A percentile compares a stretch with the other conserved stretches of the same genome.
Evolutionary conservation across 2,888 invertebrate genomes (phyloP).

Genomic region (Pseudococcus longispinus): DNA sequence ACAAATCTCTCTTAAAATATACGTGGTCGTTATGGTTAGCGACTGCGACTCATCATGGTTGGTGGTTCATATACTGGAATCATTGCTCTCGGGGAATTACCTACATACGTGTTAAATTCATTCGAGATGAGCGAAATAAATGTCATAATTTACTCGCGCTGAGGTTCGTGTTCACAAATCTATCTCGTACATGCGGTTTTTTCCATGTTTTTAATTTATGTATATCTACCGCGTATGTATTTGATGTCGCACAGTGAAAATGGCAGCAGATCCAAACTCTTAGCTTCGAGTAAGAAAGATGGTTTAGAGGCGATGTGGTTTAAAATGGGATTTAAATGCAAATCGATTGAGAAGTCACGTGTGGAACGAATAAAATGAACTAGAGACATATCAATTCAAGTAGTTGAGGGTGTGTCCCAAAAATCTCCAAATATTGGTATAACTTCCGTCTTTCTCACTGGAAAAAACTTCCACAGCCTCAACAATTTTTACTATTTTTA

Average conservation of each 20-base stretch:
- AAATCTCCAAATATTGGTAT: no score
- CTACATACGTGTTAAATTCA: constrained; percentile 12
- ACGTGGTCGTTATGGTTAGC: constrained; percentile 10
- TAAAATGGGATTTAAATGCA: background rate
- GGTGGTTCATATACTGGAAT: background rate
- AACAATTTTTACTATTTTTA: no score
- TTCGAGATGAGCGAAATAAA: constrained; percentile 1
- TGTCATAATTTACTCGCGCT: constrained; percentile 14
- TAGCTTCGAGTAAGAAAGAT: background rate
- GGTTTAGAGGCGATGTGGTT: background rate
- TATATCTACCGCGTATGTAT: no score
- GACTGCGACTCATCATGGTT: constrained; percentile 10
- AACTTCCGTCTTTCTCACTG: no score
- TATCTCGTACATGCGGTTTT: background rate
- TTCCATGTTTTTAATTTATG: background rate
- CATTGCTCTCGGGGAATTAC: background rate
- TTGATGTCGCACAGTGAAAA: background rate
- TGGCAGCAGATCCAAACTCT: background rate
- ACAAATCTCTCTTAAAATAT: constrained; percentile 4
- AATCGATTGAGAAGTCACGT: background rate
- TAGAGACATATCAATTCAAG: no score
- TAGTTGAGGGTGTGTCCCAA: no score
- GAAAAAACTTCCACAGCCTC: no score
- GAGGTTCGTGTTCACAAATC: background rate
- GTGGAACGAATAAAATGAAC: no score